phyloP scores from a whole-genome alignment of 2,888 invertebrate species.

The Eristalinus sepulchralis region DNA sequence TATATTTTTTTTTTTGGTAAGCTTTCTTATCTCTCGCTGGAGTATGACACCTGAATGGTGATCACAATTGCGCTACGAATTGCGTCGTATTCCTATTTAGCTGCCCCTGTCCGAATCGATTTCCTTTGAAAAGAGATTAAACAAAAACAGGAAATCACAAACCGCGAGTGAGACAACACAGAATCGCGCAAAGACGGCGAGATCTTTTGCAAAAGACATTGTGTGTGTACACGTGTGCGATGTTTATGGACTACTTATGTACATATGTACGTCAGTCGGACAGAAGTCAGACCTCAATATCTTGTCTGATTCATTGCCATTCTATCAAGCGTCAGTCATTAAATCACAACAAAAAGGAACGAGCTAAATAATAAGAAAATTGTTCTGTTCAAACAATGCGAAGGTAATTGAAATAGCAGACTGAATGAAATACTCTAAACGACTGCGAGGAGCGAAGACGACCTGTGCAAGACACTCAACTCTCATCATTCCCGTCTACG shows the following conservation, averaged over 20 bases:
- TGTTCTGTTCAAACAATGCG: conserved; percentile 52
- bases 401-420: conserved; percentile 61
- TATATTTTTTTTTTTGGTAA: conserved; percentile 9
- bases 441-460: conserved; percentile 26
- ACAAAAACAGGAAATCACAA: conserved; percentile 57
- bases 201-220: not conserved
- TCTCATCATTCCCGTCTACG: conserved; percentile 52
- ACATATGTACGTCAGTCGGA: conserved; percentile 34
- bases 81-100: conserved; percentile 31
- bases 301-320: conserved; percentile 59
- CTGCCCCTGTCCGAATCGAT: conserved; percentile 35
- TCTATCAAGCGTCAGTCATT: conserved; percentile 42
- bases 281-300: conserved; percentile 31
- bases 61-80: conserved; percentile 22
- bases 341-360: conserved; percentile 2
- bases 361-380: conserved; percentile 27
- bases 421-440: conserved; percentile 34
- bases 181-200: conserved; percentile 16
- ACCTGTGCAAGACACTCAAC: conserved; percentile 30
- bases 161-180: conserved; percentile 23
- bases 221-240: conserved; percentile 15
- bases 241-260: conserved; percentile 4
- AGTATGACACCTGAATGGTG: conserved; percentile 38
- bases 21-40: conserved; percentile 15
- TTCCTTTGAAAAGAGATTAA: conserved; percentile 29